These are phyloP conservation scores for Parus major DNA, from an alignment of 2,113 vertebrate genomes.

Conservation along the genomic window DNA sequence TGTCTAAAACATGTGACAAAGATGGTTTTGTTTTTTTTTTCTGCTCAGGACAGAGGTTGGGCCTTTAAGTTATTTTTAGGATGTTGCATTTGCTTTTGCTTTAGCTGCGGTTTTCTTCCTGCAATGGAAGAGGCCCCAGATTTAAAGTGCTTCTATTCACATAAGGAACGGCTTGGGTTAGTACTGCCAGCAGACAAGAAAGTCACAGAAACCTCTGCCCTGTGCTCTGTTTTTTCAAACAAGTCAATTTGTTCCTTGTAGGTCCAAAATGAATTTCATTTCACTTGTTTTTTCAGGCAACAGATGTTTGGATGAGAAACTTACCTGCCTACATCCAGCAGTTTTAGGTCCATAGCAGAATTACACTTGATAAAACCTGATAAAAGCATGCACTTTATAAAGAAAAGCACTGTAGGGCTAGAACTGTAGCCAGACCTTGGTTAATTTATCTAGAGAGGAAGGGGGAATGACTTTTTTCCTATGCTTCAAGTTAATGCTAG, in stretches of 20 bases:
- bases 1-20: background rate
- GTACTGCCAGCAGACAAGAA: background rate
- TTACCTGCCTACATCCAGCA: background rate
- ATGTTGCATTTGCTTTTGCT: background rate
- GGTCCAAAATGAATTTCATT: background rate
- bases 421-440: background rate
- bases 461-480: background rate
- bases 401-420: background rate
- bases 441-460: background rate
- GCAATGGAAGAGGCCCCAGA: background rate
- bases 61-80: background rate
- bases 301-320: background rate
- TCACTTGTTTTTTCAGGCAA: background rate
- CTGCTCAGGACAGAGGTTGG: background rate
- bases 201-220: background rate
- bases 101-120: background rate
- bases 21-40: background rate
- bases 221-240: background rate
- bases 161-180: background rate
- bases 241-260: background rate
- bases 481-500: background rate
- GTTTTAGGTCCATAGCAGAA: background rate
- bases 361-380: background rate
- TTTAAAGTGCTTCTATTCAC: background rate
- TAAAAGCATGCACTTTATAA: background rate